Evolutionary conservation across 2,888 invertebrate genomes (phyloP).

Genomic region (Melolontha melolontha): DNA sequence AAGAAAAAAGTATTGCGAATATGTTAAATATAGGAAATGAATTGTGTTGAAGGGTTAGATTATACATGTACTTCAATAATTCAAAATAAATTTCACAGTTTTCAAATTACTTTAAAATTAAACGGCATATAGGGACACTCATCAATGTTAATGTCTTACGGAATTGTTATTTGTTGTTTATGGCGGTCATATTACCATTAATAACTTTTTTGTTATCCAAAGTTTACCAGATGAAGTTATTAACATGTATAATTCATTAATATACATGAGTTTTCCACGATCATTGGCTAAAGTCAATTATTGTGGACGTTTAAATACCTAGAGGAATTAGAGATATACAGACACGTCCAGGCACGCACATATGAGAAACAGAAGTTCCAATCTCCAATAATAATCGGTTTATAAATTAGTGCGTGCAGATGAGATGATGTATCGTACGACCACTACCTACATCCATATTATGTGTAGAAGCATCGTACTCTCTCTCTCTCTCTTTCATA

Average conservation of each 20-base stretch:
- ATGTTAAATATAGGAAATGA: too few relatives aligned
- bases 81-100: too few relatives aligned
- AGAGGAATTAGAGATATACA: background rate
- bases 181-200: too few relatives aligned
- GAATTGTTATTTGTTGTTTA: too few relatives aligned
- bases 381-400: slow-evolving; percentile 29
- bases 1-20: too few relatives aligned
- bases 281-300: slow-evolving; percentile 23
- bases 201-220: background rate
- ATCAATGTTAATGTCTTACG: too few relatives aligned
- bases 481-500: slow-evolving; percentile 43
- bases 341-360: background rate
- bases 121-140: too few relatives aligned
- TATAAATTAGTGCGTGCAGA: slow-evolving; percentile 33
- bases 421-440: slow-evolving; percentile 26
- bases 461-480: slow-evolving; percentile 10
- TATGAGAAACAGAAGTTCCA: slow-evolving; percentile 28
- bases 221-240: slow-evolving; percentile 19
- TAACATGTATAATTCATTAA: slow-evolving; percentile 12
- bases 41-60: too few relatives aligned
- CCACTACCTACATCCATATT: slow-evolving; percentile 25
- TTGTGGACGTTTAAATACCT: slow-evolving; percentile 12
- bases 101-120: too few relatives aligned
- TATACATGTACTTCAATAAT: too few relatives aligned
- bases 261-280: slow-evolving; percentile 12